phyloP scores from a whole-genome alignment of 2,113 vertebrate species.

The Thamnaconus septentrionalis region DNA sequence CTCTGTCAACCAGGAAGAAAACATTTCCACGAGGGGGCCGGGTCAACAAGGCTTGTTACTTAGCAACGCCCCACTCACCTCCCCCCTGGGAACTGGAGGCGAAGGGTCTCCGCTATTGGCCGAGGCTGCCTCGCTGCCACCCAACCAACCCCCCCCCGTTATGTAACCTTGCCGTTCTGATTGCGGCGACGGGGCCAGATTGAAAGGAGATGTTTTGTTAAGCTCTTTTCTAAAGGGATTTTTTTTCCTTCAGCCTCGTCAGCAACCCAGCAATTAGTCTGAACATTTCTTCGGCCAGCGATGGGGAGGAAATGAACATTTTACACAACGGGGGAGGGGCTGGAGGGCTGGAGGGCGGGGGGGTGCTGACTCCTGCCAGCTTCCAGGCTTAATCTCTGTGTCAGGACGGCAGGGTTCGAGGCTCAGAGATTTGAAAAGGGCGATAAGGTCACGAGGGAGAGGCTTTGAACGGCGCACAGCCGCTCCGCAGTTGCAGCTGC shows the following conservation, averaged over 20 bases:
- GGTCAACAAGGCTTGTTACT: constrained; percentile 66
- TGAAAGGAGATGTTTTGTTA: constrained; percentile 29
- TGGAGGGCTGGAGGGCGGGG: too few relatives aligned
- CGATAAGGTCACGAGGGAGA: constrained; percentile 29
- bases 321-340: too few relatives aligned
- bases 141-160: constrained; percentile 38
- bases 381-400: too few relatives aligned
- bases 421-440: constrained; percentile 1
- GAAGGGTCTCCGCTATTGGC: constrained; percentile 31
- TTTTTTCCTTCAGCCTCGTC: constrained; percentile 2
- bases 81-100: constrained; percentile 49
- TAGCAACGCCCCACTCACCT: constrained; percentile 54
- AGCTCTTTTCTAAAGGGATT: background rate
- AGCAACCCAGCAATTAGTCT: constrained; percentile 24
- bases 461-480: constrained; percentile 25
- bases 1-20: constrained; percentile 57
- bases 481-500: constrained; percentile 10
- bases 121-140: constrained; percentile 14
- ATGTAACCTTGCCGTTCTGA: constrained; percentile 54
- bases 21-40: constrained; percentile 54
- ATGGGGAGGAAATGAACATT: constrained; percentile 10
- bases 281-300: constrained; percentile 5
- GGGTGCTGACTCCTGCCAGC: too few relatives aligned
- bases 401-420: constrained; percentile 26
- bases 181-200: constrained; percentile 15